Conservation (phyloP, 2,888 invertebrate genomes). For the Machimus rusticus region DNA sequence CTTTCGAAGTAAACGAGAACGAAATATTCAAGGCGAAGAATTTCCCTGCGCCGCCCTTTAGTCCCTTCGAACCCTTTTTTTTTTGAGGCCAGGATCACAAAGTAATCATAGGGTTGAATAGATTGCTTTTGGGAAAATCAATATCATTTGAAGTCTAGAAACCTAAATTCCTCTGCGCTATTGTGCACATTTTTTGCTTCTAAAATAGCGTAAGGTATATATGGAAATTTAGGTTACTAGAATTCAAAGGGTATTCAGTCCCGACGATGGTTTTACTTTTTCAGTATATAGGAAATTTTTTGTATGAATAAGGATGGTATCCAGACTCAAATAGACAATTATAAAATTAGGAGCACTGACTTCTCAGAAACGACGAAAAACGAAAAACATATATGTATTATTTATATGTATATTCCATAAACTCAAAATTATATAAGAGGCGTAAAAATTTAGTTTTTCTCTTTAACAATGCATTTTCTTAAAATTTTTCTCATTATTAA, state of each 20-base stretch:
- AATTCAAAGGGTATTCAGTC: neutral
- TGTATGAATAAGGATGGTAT: too few relatives aligned
- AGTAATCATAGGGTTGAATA: neutral
- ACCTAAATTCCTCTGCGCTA: neutral
- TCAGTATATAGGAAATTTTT: neutral
- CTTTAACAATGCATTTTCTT: too few relatives aligned
- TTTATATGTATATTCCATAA: too few relatives aligned
- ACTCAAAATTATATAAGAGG: too few relatives aligned
- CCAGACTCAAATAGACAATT: too few relatives aligned
- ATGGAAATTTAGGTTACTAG: neutral
- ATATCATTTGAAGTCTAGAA: neutral
- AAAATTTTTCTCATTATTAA: too few relatives aligned
- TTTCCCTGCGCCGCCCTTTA: neutral
- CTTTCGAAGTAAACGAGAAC: neutral
- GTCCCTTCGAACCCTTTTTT: neutral
- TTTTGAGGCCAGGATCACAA: neutral
- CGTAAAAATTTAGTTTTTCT: too few relatives aligned
- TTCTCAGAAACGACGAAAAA: too few relatives aligned
- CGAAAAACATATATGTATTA: too few relatives aligned
- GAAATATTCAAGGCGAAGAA: neutral
- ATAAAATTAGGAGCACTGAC: too few relatives aligned
- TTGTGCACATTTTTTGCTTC: neutral
- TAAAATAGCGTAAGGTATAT: neutral
- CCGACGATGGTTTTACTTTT: neutral
- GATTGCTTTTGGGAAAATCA: neutral